Evolutionary conservation across 1,140 invertebrate species (phyloP), one percentile per base, ranked within the genome.

Genomic region (Cyrtorhinus lividipennis): DNA sequence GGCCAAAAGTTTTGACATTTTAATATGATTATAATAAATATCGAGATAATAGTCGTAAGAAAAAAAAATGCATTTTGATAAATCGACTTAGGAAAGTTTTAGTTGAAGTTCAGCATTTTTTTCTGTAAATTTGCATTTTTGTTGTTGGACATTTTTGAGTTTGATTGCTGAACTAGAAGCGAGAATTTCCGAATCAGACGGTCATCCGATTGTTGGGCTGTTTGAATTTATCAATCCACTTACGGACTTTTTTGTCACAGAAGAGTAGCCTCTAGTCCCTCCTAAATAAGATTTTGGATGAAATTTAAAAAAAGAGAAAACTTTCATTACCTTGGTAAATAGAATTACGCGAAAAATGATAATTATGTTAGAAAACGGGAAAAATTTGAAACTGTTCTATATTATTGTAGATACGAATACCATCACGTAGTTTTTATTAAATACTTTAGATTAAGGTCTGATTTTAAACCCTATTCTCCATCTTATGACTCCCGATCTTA

Each of bases 211-310:
- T 38, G 30, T 38, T 15, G 30, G 30, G 5, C 15, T 38, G 30
- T 38, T 38, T 38, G 30, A 15, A 38, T 8, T 38, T 15, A 38
- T 38, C 30, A 38, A 5, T 15, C 15, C 30, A 38, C 5, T 38
- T n/a, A n/a, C n/a, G 30, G 30, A 38, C 30, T 38, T 38, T 38
- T 38, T 38, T 15, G 5, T 15, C 5, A 5, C 30, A 38, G 48
- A 53, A 53, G 48, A 53, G 48, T 53, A 53, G 20, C 48, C 48
- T 53, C 48, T 53, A 53, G 48, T 53, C 48, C 20, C 48, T 10
- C 20, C 10, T 10, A 38, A 15, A 8, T 38, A 8, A 8, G 5
- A 15, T 38, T 38, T 38, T 38, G 5, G 30, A 8, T 5, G 15
- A 38, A 38, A 38, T 8, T 38, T 8, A 8, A 38, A 15, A 38